phyloP scores from a whole-genome alignment of 2,113 vertebrate genomes.

The Talpa occidentalis region DNA sequence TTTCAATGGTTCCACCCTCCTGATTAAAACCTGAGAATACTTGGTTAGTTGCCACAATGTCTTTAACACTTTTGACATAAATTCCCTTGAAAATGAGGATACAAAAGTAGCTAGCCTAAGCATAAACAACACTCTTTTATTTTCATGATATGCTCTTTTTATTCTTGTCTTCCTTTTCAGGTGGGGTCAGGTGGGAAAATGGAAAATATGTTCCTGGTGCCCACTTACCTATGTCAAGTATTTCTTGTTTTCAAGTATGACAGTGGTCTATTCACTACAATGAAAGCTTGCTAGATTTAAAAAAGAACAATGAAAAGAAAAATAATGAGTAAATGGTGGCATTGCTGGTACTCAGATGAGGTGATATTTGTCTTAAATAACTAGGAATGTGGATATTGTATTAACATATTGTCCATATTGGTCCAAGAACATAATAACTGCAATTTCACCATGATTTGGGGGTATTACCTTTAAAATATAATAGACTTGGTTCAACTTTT shows the following conservation, averaged over 20 bases:
- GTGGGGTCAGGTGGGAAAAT: not conserved
- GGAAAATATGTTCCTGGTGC: not conserved
- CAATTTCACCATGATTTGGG: not conserved
- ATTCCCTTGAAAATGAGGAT: not conserved
- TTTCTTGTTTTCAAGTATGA: not conserved
- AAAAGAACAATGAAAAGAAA: not conserved
- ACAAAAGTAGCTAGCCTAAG: not conserved
- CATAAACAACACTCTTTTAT: not conserved
- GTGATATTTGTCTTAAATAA: not conserved
- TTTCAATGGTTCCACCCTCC: not conserved
- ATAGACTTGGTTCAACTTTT: not conserved
- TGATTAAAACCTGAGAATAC: not conserved
- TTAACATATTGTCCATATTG: not conserved
- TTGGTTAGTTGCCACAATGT: not conserved
- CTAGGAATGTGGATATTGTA: not conserved
- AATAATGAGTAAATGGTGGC: not conserved
- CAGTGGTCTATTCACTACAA: not conserved
- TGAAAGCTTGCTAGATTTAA: not conserved
- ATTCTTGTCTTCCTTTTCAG: not conserved
- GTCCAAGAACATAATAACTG: not conserved
- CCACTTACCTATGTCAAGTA: not conserved
- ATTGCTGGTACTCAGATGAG: not conserved
- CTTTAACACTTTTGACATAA: not conserved
- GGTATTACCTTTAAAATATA: not conserved
- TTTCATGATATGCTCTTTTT: not conserved